phyloP scores from a whole-genome alignment of 2,113 vertebrate species.

The Gavia stellata region DNA sequence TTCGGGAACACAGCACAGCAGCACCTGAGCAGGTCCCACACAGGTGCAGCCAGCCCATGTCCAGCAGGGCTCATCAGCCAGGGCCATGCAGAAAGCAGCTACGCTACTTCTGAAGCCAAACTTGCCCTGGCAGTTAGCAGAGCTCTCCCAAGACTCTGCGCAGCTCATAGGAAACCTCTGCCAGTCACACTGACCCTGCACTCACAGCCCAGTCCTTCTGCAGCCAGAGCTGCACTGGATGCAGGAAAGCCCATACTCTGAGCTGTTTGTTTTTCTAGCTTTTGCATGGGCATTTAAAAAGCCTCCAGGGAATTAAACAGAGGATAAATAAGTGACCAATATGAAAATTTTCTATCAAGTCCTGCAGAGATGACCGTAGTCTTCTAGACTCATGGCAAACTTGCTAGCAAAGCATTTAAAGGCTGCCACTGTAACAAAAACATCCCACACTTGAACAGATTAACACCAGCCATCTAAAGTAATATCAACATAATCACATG shows the following conservation, averaged over 20 bases:
- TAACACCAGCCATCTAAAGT: background rate
- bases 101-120: background rate
- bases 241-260: background rate
- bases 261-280: background rate
- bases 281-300: background rate
- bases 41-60: background rate
- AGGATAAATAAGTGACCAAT: background rate
- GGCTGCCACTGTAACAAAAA: background rate
- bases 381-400: background rate
- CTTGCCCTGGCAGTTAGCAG: background rate
- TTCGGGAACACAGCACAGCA: background rate
- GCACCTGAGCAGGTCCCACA: background rate
- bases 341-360: background rate
- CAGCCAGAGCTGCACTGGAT: background rate
- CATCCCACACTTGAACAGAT: background rate
- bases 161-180: background rate
- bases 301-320: background rate
- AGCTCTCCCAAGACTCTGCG: background rate
- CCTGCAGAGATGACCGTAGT: background rate
- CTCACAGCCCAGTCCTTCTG: background rate
- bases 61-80: background rate
- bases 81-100: background rate
- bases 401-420: background rate
- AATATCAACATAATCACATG: background rate
- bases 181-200: background rate